Base-by-base conservation (phyloP, 2,113 vertebrate genomes). In the Poeciliopsis prolifica region DNA sequence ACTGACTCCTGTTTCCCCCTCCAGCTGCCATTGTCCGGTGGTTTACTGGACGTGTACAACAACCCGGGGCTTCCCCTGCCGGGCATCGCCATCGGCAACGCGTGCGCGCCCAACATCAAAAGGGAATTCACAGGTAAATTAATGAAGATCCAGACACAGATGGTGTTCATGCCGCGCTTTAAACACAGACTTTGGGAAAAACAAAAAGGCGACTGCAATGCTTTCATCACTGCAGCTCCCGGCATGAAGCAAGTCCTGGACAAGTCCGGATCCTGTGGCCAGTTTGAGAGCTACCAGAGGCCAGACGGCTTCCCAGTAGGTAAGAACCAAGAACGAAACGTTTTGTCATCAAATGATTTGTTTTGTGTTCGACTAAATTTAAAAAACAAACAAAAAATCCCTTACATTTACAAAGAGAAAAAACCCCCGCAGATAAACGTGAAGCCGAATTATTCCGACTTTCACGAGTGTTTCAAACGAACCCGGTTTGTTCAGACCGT, bases 21-120 rank as follows among this genome's bases (percentile, higher is more conserved):
- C 17, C 37, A 94, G 93, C 86, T 96, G 30, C 94, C 91, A 8
- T 85, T 90, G 29, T 89, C 96, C 17, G 95, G 95, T 26, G 96
- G 94, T 80, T 90, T 97, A 66, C 92, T 97, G 6, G 95, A 96
- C 70, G 91, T 96, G 19, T 96, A 96, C 63, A 93, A 87, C 65
- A 93, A 82, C 80, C 93, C 94, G 65, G 93, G 94, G 3, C 91
- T 95, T 67, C 81, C 93, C 7, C 89, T 94, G 0, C 91, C 94
- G 1, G 90, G 92, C 68, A 93, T 95, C 22, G 90, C 91, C 2
- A 95, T 95, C 65, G 96, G 94, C 91, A 96, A 93, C 91, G 96
- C 96, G 75, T 97, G 96, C 72, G 94, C 95, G 58, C 79, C 95
- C 40, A 96, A 93, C 85, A 95, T 96, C 87, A 97, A 97, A 91